Evolutionary conservation across 1,140 invertebrate species (phyloP).

Genomic region (Drosophila arawakana): DNA sequence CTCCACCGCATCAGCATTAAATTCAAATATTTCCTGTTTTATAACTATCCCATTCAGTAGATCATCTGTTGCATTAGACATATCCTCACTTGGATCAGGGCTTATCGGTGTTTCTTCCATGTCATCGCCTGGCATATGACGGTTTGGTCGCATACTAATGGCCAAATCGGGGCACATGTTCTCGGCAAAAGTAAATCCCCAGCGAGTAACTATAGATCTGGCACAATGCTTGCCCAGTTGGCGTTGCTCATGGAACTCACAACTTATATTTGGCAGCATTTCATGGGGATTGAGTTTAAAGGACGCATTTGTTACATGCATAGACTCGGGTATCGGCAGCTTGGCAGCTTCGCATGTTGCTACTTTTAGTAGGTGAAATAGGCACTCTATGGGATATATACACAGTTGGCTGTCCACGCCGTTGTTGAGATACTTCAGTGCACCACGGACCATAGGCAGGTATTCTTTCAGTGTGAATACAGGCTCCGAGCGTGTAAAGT

Average conservation of each 20-base stretch:
- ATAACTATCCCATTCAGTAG: background rate
- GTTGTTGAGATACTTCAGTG: slow-evolving; percentile 23
- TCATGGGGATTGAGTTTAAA: slow-evolving; percentile 29
- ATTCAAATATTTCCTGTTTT: background rate
- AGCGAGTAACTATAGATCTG: slow-evolving; percentile 34
- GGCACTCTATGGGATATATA: slow-evolving; percentile 41
- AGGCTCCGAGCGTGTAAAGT: slow-evolving; percentile 20
- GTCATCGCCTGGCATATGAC: slow-evolving; percentile 16
- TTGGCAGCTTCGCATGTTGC: slow-evolving; percentile 7
- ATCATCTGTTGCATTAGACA: background rate
- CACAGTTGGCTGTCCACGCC: slow-evolving; percentile 2
- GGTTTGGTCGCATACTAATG: slow-evolving; percentile 23
- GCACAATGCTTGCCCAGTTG: slow-evolving; percentile 22
- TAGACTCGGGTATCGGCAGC: slow-evolving; percentile 1
- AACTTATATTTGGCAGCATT: slow-evolving; percentile 15
- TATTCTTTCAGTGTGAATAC: slow-evolving; percentile 26
- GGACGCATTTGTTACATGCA: background rate
- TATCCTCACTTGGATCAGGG: background rate
- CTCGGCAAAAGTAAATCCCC: slow-evolving; percentile 32
- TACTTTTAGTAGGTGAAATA: slow-evolving; percentile 34
- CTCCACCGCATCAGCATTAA: background rate
- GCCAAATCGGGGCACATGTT: slow-evolving; percentile 35
- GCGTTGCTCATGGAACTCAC: slow-evolving; percentile 23
- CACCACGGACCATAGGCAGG: slow-evolving; percentile 23
- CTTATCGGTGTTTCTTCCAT: too few species aligned